Percentiles rank a stretch among this genome's conserved stretches.
These are phyloP conservation scores for Isoperla grammatica DNA, from an alignment of 2,888 invertebrate species.

Conservation along the genomic window DNA sequence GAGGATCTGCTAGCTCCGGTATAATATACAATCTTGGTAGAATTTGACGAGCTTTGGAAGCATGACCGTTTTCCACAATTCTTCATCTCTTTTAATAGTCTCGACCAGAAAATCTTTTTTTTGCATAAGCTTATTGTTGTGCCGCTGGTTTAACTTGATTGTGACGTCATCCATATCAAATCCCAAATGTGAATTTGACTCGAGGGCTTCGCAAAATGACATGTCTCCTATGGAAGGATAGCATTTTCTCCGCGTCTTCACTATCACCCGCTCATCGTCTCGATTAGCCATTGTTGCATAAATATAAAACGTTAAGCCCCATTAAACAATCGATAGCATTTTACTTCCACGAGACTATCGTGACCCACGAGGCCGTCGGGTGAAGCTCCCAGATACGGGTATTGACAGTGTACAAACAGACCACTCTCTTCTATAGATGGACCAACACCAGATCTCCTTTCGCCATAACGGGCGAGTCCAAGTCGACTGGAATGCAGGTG, in stretches of 20 bases:
- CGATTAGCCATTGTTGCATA: no score
- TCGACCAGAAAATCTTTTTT: background rate
- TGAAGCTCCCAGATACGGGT: constrained; percentile 10
- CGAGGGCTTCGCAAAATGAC: background rate
- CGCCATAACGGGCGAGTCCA: no score
- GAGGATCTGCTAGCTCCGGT: background rate
- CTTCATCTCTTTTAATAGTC: background rate
- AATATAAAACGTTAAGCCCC: no score
- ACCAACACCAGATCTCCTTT: no score
- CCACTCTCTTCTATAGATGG: background rate
- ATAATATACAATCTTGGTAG: background rate
- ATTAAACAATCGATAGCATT: no score
- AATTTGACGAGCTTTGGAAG: no score
- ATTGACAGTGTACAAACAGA: background rate
- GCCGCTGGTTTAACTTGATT: background rate
- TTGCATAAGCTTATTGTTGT: background rate
- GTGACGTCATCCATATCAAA: background rate
- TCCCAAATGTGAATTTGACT: no score
- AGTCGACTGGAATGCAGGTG: no score
- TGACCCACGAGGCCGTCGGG: constrained; percentile 17
- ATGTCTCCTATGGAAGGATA: background rate
- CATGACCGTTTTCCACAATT: no score
- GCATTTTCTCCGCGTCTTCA: no score
- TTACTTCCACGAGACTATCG: no score
- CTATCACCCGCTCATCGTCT: no score